These are phyloP conservation scores for Girardinichthys multiradiatus DNA, from an alignment of 2,113 vertebrate species.

Conservation along the genomic window DNA sequence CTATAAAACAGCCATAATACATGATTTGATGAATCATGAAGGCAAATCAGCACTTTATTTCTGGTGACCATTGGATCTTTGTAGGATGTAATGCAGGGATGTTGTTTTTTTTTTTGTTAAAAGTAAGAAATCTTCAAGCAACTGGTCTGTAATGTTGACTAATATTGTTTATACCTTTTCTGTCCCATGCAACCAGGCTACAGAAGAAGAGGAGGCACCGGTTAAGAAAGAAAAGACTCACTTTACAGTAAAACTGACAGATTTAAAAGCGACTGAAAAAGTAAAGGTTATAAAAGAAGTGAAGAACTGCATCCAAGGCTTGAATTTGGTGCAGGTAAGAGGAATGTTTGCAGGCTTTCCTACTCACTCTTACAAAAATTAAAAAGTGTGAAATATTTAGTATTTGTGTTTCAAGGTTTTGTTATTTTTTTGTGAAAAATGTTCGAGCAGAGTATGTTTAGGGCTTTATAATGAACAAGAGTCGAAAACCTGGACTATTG, in stretches of 20 bases:
- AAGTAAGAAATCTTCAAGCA: not conserved
- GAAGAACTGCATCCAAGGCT: constrained; percentile 92
- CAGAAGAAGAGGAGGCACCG: constrained; percentile 81
- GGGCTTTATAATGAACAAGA: too few species aligned
- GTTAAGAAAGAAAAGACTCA: constrained; percentile 86
- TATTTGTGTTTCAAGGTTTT: not conserved
- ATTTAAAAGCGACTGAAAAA: constrained; percentile 88
- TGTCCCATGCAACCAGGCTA: constrained; percentile 63
- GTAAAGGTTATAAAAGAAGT: constrained; percentile 98
- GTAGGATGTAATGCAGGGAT: too few species aligned
- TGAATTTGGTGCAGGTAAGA: constrained; percentile 96
- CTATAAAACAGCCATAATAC: not conserved
- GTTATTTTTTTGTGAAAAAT: not conserved
- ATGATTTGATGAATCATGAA: not conserved
- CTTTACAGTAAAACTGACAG: constrained; percentile 90
- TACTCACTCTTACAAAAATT: too few species aligned
- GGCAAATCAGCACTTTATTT: too few species aligned
- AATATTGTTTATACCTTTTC: not conserved
- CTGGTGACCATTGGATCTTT: too few species aligned
- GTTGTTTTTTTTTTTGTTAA: too few species aligned
- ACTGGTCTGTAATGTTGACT: not conserved
- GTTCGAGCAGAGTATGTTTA: too few species aligned
- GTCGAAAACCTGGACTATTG: too few species aligned
- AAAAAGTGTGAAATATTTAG: too few species aligned
- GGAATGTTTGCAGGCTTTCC: not conserved